Base-by-base conservation (phyloP, 1,140 invertebrate genomes). In the Drosophila sproati region DNA sequence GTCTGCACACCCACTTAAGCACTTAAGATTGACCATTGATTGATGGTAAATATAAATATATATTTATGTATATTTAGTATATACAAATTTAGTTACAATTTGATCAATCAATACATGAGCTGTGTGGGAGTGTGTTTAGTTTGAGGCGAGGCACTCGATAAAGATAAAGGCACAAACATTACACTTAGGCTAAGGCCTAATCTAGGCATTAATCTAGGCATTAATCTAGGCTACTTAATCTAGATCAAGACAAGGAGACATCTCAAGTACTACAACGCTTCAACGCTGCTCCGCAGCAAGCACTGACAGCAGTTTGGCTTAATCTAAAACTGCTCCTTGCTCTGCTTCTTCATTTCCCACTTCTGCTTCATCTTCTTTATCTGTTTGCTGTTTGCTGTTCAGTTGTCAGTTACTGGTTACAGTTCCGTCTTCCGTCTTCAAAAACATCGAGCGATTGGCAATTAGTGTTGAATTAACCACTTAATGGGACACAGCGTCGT, bases 121-220 rank as follows among this genome's bases (percentile, higher is more conserved):
- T 69, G 54, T 48, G 2, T 70, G 29, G 48, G 43, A 67, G 52
- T 61, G 60, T 69, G 31, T 73, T 35, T 63, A 31, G 73, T 59
- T 48, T 61, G 67, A 64, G 67, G 66, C 66, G 43, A 83, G 81
- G 81, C 80, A 77, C 80, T 80, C 81, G 80, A 79, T 78, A 76
- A 77, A 74, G 73, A 75, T 70, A 80, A 88, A 87, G 82, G 83
- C 83, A 87, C 83, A 80, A 79, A 87, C 83, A 89, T 88, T 87
- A 70, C 85, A 71, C 80, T 88, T 89, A 80, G 70, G 52, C 80
- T 88, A 80, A 82, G 57, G 20, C 20, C 20, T 20, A 20, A 20
- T 20, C 20, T 20, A 20, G 20, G 20, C 20, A 20, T 20, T 20
- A 20, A 20, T 20, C 20, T 20, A 20, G 20, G 20, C 20, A 20